These are phyloP conservation scores for Tillus elongatus DNA, from an alignment of 2,888 invertebrate genomes.

Conservation along the genomic window DNA sequence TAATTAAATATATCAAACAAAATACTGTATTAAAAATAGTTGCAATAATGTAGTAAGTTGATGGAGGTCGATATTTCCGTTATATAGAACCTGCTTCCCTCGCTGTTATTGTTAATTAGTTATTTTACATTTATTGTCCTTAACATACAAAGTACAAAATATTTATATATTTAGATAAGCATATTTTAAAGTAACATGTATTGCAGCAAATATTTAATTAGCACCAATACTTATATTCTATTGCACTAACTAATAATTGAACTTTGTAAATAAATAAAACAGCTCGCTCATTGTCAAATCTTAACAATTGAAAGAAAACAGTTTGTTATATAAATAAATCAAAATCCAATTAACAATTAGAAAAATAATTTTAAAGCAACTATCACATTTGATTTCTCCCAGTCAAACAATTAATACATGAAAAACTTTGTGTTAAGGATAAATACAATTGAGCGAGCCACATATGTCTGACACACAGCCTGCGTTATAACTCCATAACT, in stretches of 20 bases:
- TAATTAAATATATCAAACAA: too few relatives aligned
- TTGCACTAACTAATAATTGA: conserved; percentile 1
- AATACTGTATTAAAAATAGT: too few relatives aligned
- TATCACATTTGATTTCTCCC: not conserved
- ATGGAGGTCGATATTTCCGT: too few relatives aligned
- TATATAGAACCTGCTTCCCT: too few relatives aligned
- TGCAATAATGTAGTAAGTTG: too few relatives aligned
- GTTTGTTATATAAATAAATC: conserved; percentile 11
- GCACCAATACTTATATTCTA: not conserved
- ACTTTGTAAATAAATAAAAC: not conserved
- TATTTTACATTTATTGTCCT: conserved; percentile 1
- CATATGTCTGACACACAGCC: conserved; percentile 31
- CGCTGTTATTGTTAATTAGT: too few relatives aligned
- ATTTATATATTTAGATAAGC: not conserved
- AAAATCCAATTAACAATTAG: not conserved
- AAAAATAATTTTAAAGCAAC: not conserved
- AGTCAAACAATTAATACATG: not conserved
- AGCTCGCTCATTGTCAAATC: not conserved
- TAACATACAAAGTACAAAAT: too few relatives aligned
- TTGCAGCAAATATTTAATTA: not conserved
- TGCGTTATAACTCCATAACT: conserved; percentile 98
- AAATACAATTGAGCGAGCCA: conserved; percentile 17
- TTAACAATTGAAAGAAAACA: not conserved
- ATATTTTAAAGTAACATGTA: not conserved
- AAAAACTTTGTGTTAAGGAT: not conserved